A percentile compares a stretch with the other conserved stretches of the same genome.
Evolutionary conservation across 2,797 vertebrate species (phyloP).

Genomic region (Lophotriccus pileatus): DNA sequence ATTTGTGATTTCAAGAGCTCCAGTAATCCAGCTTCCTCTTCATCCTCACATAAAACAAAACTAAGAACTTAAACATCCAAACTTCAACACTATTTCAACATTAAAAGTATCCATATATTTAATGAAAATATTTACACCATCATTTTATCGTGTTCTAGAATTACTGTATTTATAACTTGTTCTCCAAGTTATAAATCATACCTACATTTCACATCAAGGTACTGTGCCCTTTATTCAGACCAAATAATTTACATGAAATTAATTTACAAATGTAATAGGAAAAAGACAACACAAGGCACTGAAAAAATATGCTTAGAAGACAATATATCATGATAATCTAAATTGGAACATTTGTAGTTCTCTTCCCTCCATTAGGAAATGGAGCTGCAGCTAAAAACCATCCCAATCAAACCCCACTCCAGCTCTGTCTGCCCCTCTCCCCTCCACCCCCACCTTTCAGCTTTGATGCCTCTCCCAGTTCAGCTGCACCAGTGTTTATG

Average conservation of each 20-base stretch:
- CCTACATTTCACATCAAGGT: not conserved
- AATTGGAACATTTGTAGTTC: not conserved
- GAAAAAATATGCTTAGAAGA: not conserved
- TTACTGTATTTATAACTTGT: not conserved
- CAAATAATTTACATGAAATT: not conserved
- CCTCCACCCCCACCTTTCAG: not conserved
- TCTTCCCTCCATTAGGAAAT: not conserved
- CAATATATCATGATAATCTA: not conserved
- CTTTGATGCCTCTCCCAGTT: not conserved
- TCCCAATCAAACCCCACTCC: not conserved
- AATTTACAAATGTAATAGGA: not conserved
- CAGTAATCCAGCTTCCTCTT: slow-evolving; percentile 95
- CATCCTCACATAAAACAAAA: slow-evolving; percentile 84
- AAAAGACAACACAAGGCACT: not conserved
- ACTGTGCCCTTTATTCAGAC: not conserved
- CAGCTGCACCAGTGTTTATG: not conserved
- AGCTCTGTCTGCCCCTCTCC: not conserved
- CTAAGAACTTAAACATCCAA: slow-evolving; percentile 43
- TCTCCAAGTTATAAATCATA: not conserved
- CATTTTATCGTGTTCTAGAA: not conserved
- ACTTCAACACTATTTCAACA: not conserved
- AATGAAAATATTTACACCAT: not conserved
- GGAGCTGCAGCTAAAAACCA: not conserved
- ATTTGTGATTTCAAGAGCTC: slow-evolving; percentile 98
- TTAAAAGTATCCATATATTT: not conserved